Percentiles rank a stretch among this genome's conserved stretches.
These are phyloP conservation scores for Plestiodon gilberti DNA, from an alignment of 2,113 vertebrate genomes.

Conservation along the genomic window DNA sequence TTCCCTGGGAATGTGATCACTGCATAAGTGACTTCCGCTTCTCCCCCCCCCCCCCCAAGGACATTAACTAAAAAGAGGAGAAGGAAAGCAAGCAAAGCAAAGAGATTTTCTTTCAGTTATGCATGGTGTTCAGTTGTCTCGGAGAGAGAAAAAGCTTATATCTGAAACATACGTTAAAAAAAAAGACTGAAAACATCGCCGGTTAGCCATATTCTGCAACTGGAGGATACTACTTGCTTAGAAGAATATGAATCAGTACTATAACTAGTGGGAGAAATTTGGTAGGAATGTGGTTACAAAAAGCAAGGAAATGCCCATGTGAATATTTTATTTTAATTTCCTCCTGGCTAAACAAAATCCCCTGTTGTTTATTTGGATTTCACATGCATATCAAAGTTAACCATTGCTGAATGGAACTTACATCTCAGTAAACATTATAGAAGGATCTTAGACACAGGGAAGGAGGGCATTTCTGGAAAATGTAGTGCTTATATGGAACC, in stretches of 20 bases:
- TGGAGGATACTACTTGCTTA: not conserved
- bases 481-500: no score
- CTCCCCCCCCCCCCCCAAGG: not conserved
- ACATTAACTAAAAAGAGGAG: constrained; percentile 12
- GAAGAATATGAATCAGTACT: not conserved
- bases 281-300: not conserved
- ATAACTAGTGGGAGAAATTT: not conserved
- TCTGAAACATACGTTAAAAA: constrained; percentile 3
- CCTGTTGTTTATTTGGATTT: not conserved
- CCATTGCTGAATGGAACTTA: no score
- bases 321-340: not conserved
- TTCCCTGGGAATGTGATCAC: not conserved
- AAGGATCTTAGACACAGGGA: no score
- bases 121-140: not conserved
- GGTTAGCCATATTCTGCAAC: not conserved
- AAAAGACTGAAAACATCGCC: not conserved
- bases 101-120: not conserved
- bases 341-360: not conserved
- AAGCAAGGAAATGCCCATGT: not conserved
- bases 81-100: not conserved
- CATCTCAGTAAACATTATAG: no score
- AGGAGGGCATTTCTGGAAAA: no score
- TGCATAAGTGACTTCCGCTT: not conserved
- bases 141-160: not conserved
- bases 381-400: not conserved